These are phyloP conservation scores for Pachypsylla venusta DNA, from an alignment of 1,140 invertebrate genomes.

Conservation along the genomic window DNA sequence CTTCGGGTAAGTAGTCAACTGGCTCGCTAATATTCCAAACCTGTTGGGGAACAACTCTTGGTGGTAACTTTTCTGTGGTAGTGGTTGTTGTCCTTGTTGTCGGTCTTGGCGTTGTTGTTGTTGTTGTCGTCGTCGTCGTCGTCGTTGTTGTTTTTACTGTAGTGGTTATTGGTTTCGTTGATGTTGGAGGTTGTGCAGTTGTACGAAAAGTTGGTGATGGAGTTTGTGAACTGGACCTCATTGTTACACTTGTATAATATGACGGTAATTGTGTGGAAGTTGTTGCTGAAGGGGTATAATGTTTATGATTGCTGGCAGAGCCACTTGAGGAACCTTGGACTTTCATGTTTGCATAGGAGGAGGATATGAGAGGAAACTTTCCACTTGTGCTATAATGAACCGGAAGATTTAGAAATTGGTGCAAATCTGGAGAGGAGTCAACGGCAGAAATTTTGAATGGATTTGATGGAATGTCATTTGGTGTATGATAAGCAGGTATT, in stretches of 20 bases:
- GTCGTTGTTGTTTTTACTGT: constrained; percentile 14
- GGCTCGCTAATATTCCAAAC: neutral
- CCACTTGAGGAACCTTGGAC: constrained; percentile 43
- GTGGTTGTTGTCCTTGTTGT: constrained; percentile 18
- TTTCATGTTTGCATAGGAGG: constrained; percentile 53
- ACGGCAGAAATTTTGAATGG: constrained; percentile 31
- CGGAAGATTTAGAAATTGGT: constrained; percentile 52
- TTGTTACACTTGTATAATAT: constrained; percentile 20
- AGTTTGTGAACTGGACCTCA: neutral
- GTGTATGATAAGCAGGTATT: constrained; percentile 25
- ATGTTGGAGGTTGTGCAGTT: constrained; percentile 12
- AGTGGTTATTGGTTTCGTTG: neutral
- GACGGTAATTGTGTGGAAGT: constrained; percentile 28
- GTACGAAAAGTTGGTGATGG: neutral
- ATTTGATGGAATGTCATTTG: constrained; percentile 34
- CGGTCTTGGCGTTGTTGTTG: constrained; percentile 21
- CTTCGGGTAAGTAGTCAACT: neutral
- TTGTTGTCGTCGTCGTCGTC: constrained; percentile 22
- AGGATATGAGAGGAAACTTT: constrained; percentile 50
- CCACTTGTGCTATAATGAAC: constrained; percentile 43
- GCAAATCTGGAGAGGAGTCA: constrained; percentile 35
- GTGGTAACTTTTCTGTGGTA: neutral
- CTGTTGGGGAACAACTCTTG: neutral
- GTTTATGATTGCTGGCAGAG: constrained; percentile 44
- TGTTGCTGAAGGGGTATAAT: constrained; percentile 31